Conservation (phyloP, 2,888 invertebrate genomes). For the Trichopria drosophilae region DNA sequence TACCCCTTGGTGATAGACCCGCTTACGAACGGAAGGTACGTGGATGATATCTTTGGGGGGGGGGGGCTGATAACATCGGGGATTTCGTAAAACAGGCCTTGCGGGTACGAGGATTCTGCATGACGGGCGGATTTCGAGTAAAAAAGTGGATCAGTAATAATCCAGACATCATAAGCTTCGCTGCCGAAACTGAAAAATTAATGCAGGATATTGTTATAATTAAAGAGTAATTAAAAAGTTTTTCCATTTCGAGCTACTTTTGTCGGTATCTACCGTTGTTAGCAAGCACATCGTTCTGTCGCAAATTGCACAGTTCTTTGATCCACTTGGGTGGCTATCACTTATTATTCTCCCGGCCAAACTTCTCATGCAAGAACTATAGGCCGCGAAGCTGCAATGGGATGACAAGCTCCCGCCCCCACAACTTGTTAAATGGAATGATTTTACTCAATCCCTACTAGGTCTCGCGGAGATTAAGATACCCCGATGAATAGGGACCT, state of each 20-base stretch:
- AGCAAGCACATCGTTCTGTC: too few relatives aligned
- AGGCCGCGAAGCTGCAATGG: not conserved
- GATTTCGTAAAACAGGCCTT: too few relatives aligned
- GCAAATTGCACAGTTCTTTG: not conserved
- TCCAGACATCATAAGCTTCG: too few relatives aligned
- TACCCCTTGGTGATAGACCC: slow-evolving; percentile 13
- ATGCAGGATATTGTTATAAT: too few relatives aligned
- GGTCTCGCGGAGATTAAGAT: not conserved
- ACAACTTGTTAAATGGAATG: not conserved
- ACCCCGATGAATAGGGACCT: slow-evolving; percentile 14
- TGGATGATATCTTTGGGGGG: slow-evolving; percentile 19
- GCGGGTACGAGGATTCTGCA: too few relatives aligned
- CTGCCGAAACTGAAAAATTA: too few relatives aligned
- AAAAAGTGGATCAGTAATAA: too few relatives aligned
- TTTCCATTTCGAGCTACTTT: too few relatives aligned
- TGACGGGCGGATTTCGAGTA: too few relatives aligned
- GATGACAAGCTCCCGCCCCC: slow-evolving; percentile 6
- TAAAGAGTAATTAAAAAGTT: too few relatives aligned
- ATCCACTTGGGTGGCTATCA: not conserved
- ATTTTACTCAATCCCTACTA: slow-evolving; percentile 3
- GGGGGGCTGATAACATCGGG: too few relatives aligned
- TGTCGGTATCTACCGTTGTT: too few relatives aligned
- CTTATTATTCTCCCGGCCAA: not conserved
- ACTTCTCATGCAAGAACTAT: not conserved
- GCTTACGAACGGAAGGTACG: slow-evolving; percentile 15